These are phyloP conservation scores for Choreutis nemorana DNA, from an alignment of 2,888 invertebrate species.

Conservation along the genomic window DNA sequence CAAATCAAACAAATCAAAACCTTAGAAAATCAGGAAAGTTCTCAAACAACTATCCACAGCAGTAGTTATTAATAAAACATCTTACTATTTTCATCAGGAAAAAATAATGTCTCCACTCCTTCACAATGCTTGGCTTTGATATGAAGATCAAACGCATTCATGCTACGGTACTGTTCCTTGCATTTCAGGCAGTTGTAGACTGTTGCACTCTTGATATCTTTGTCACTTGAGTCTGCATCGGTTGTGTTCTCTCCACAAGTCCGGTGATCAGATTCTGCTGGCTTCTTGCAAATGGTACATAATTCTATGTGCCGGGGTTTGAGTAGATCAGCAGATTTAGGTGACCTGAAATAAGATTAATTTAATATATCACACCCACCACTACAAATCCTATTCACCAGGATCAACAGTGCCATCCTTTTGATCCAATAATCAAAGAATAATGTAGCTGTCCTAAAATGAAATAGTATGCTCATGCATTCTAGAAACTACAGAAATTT, in stretches of 20 bases:
- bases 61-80: too few species aligned
- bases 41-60: too few species aligned
- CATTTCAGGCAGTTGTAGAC: slow-evolving; percentile 26
- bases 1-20: too few species aligned
- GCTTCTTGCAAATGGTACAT: slow-evolving; percentile 19
- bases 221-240: neutral
- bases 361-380: too few species aligned
- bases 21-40: too few species aligned
- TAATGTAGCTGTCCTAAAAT: too few species aligned
- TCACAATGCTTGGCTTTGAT: slow-evolving; percentile 24
- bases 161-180: slow-evolving; percentile 17
- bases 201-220: neutral
- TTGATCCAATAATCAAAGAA: too few species aligned
- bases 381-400: too few species aligned
- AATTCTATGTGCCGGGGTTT: slow-evolving; percentile 26
- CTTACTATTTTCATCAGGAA: slow-evolving; percentile 24
- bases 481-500: slow-evolving; percentile 2
- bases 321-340: slow-evolving; percentile 20
- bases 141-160: slow-evolving; percentile 28
- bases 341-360: slow-evolving; percentile 20
- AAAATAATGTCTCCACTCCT: slow-evolving; percentile 27
- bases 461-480: too few species aligned
- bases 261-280: slow-evolving; percentile 10
- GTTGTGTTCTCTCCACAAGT: slow-evolving; percentile 7
- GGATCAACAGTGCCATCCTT: too few species aligned